Percentiles rank a stretch among this genome's conserved stretches.
Conservation (phyloP, 2,888 invertebrate genomes). For the Buathra laborator region DNA sequence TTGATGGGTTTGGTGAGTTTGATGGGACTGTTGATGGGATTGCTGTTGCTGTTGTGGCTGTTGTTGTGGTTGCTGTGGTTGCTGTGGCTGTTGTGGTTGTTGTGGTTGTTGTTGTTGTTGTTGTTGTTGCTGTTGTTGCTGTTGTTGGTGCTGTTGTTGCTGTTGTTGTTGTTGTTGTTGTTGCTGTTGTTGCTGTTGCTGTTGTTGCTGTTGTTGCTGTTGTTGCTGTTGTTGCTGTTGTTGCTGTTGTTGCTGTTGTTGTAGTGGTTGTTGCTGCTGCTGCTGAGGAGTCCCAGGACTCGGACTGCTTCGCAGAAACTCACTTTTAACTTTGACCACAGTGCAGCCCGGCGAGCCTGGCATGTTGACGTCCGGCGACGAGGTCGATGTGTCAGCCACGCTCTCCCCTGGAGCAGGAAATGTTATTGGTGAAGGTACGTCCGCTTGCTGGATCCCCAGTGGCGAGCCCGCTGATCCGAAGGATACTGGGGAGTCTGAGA, state of each 20-base stretch:
- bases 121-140: constrained; percentile 75
- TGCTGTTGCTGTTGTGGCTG: constrained; percentile 81
- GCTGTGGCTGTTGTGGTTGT: constrained; percentile 29
- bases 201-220: constrained; percentile 81
- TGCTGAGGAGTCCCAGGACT: constrained; percentile 86
- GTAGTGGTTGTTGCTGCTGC: constrained; percentile 68
- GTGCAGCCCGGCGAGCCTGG: constrained; percentile 91
- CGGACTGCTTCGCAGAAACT: constrained; percentile 86
- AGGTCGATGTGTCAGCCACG: constrained; percentile 96
- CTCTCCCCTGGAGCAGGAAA: constrained; percentile 91
- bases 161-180: constrained; percentile 76
- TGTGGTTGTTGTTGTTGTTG: constrained; percentile 64
- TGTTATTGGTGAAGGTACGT: constrained; percentile 84
- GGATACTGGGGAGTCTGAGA: constrained; percentile 84
- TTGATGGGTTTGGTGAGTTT: constrained; percentile 70
- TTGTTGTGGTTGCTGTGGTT: constrained; percentile 64
- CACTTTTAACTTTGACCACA: constrained; percentile 84
- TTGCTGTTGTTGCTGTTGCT: constrained; percentile 80
- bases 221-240: constrained; percentile 79
- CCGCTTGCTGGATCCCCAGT: constrained; percentile 83
- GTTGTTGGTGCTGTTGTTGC: constrained; percentile 73
- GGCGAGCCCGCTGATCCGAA: constrained; percentile 84
- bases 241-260: constrained; percentile 67
- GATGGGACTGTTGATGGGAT: constrained; percentile 62
- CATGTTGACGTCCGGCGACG: constrained; percentile 95